Percentiles rank a stretch among this genome's conserved stretches.
These are phyloP conservation scores for Heterohyrax brucei DNA, from an alignment of 2,797 vertebrate genomes.

Conservation along the genomic window DNA sequence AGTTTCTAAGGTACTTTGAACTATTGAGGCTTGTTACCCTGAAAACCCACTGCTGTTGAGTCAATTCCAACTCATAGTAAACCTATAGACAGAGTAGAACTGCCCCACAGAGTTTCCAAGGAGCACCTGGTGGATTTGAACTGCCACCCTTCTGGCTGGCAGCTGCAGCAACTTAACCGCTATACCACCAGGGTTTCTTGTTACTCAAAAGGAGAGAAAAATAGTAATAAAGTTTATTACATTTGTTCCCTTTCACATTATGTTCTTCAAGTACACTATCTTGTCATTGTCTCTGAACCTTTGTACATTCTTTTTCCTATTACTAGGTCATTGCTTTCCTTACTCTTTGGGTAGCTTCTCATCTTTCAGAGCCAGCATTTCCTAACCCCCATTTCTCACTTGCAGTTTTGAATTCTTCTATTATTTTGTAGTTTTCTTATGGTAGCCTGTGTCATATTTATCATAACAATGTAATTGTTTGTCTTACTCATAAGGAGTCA, in stretches of 20 bases:
- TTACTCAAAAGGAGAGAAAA: constrained; percentile 25
- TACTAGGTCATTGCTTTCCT: not conserved
- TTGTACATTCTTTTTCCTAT: not conserved
- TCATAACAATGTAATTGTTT: not conserved
- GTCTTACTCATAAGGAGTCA: constrained; percentile 3
- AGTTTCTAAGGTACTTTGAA: constrained; percentile 53
- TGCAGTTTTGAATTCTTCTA: constrained; percentile 25
- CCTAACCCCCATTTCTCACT: not conserved
- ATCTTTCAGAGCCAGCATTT: not conserved
- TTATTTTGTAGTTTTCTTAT: not conserved
- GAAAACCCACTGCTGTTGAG: too few relatives aligned
- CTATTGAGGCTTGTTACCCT: constrained; percentile 1
- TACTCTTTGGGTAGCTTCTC: not conserved
- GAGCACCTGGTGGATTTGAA: too few relatives aligned
- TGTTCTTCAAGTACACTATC: not conserved
- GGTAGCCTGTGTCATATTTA: not conserved
- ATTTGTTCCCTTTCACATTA: not conserved
- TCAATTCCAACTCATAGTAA: too few relatives aligned
- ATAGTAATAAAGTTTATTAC: not conserved
- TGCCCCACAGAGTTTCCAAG: too few relatives aligned
- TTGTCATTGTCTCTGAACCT: not conserved
- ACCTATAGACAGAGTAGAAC: too few relatives aligned
- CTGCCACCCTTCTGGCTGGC: too few relatives aligned
- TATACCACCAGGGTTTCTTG: not conserved
- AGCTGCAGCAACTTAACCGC: too few relatives aligned